Percentiles rank a stretch among this genome's conserved stretches.
Conservation (phyloP, 2,888 invertebrate genomes). For the Lumbricus terrestris region DNA sequence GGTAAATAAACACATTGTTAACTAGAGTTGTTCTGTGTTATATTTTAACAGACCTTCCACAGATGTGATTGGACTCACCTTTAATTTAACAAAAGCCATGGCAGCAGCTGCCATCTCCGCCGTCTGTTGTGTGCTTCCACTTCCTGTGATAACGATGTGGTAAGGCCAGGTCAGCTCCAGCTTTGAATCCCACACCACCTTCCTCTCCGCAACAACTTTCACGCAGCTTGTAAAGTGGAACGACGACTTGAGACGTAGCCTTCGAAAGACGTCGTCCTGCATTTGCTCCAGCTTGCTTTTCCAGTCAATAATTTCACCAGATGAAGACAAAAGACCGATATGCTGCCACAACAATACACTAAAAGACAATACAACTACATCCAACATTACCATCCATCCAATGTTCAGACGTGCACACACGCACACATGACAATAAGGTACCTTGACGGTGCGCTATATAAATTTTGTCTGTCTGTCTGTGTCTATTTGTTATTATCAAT, state of each 20-base stretch:
- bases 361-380: no score
- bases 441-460: no score
- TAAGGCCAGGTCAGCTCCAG: background rate
- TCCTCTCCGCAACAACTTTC: background rate
- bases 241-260: background rate
- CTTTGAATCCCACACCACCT: background rate
- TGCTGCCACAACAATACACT: background rate
- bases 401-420: no score
- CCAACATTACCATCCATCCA: no score
- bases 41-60: no score
- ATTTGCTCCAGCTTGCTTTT: background rate
- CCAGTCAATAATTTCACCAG: background rate
- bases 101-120: conserved; percentile 20
- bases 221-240: background rate
- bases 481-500: no score
- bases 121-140: conserved; percentile 10
- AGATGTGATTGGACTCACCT: conserved; percentile 18
- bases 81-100: conserved; percentile 20
- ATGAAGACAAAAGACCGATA: background rate
- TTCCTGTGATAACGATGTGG: background rate
- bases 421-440: no score
- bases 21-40: no score
- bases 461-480: no score
- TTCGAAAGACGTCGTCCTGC: background rate
- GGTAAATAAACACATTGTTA: no score